phyloP scores from a whole-genome alignment of 2,888 invertebrate genomes.

The Acanthosepion pharaonis region DNA sequence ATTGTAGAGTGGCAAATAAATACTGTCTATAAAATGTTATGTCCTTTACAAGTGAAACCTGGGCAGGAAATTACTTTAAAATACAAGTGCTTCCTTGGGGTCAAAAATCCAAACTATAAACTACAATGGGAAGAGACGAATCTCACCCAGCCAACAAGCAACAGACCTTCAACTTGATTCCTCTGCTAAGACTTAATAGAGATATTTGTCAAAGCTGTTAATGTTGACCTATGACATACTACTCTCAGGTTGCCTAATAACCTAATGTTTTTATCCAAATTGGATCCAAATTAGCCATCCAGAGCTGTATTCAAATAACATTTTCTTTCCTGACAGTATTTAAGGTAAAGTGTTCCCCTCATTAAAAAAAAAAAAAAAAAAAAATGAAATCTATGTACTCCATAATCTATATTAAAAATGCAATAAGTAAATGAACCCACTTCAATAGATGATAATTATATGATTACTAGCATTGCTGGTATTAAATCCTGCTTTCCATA shows the following conservation, averaged over 20 bases:
- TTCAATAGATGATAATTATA: not conserved
- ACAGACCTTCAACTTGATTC: not conserved
- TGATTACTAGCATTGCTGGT: no score
- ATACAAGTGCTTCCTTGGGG: not conserved
- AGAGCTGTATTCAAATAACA: not conserved
- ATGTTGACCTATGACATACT: constrained; percentile 2
- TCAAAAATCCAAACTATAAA: not conserved
- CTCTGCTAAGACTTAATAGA: not conserved
- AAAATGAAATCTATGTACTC: not conserved
- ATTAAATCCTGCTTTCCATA: no score
- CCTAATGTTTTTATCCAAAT: not conserved
- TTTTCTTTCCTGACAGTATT: constrained; percentile 33
- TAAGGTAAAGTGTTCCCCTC: not conserved
- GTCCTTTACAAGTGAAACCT: not conserved
- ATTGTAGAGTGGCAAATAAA: not conserved
- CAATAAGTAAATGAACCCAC: not conserved
- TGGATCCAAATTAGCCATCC: not conserved
- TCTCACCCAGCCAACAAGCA: not conserved
- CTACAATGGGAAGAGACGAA: not conserved
- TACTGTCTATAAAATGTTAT: not conserved
- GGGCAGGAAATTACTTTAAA: not conserved
- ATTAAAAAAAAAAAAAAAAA: not conserved
- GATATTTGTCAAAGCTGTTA: not conserved
- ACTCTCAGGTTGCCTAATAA: constrained; percentile 16
- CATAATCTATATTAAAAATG: not conserved